Evolutionary conservation across 1,140 invertebrate genomes (phyloP).

Genomic region (Agrypnia vestita): DNA sequence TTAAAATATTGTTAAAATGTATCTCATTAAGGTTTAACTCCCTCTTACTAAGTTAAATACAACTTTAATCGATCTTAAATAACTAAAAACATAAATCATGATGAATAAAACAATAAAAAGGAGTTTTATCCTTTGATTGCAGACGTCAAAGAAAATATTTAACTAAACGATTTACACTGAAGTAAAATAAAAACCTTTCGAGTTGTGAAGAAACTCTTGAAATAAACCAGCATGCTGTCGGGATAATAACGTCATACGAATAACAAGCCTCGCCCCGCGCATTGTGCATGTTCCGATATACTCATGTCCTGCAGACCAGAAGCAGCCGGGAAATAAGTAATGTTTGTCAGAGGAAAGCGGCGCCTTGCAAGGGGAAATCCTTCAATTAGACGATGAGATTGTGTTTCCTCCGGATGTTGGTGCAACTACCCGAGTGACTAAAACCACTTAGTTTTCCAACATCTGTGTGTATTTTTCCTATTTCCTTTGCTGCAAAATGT

Average conservation of each 20-base stretch:
- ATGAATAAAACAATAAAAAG: no score
- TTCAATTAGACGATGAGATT: constrained; percentile 62
- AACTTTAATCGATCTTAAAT: no score
- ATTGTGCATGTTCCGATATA: neutral
- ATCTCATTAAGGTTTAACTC: no score
- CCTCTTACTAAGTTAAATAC: no score
- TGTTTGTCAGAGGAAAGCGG: constrained; percentile 55
- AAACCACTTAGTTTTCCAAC: constrained; percentile 59
- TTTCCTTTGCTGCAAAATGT: constrained; percentile 32
- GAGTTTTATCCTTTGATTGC: no score
- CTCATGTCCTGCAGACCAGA: neutral
- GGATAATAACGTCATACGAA: constrained; percentile 50
- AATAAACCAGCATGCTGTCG: neutral
- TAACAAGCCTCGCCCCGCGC: constrained; percentile 34
- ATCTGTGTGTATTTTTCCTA: constrained; percentile 41
- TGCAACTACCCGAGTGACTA: constrained; percentile 55
- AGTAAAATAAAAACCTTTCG: neutral
- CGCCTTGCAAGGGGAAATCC: constrained; percentile 60
- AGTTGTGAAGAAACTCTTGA: neutral
- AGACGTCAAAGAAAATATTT: neutral
- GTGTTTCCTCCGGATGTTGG: constrained; percentile 60
- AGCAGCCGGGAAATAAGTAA: constrained; percentile 39
- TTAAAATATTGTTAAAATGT: no score
- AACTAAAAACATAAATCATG: no score
- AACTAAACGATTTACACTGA: neutral